Evolutionary conservation across 2,888 invertebrate species (phyloP), one percentile per base, ranked within the genome.

Genomic region (Pammene aurita): DNA sequence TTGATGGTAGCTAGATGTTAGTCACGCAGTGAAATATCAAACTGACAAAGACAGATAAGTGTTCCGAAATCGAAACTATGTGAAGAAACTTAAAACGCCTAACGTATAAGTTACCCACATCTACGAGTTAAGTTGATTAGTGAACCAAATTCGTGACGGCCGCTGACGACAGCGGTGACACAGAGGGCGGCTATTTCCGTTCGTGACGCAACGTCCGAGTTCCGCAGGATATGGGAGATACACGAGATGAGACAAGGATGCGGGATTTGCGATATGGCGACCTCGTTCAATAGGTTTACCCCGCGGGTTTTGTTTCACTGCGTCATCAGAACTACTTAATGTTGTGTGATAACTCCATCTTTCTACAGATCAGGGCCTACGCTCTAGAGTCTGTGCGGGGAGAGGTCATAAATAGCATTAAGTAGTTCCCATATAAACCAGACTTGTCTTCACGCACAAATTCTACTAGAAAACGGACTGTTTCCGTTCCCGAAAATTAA

Each of bases 101-200:
- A 18, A 11, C 13, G 35, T 38, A 60, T 46, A 60, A 60, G 60
- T 46, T 46, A 46, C 34, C 60, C 35, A 38, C 62, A 61, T 61
- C 48, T 61, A 38, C 60, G 50, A 73, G 75, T 57, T 67, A 72
- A 71, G 74, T 63, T 63, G 70, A 75, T 77, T 74, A 75, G 73
- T 72, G 58, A 54, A 71, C 64, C 69, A 48, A 60, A 62, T 46
- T 52, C 60, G 34, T 58, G 63, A 68, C 57, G 35, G 42, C 10
- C 46, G 41, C 18, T 54, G 72, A 56, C 65, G 71, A 50, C 61
- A 55, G 70, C 18, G 72, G 78, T 90, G 90, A 90, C 90, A 90
- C 88, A 91, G 88, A 89, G 89, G 88, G 88, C 88, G 88, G 84
- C 83, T 87, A 89, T 90, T 90, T 92, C 92, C 91, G 90, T 80